Percentiles rank a stretch among this genome's conserved stretches.
These are phyloP conservation scores for Amia ocellicauda DNA, from an alignment of 2,113 vertebrate species.

Conservation along the genomic window DNA sequence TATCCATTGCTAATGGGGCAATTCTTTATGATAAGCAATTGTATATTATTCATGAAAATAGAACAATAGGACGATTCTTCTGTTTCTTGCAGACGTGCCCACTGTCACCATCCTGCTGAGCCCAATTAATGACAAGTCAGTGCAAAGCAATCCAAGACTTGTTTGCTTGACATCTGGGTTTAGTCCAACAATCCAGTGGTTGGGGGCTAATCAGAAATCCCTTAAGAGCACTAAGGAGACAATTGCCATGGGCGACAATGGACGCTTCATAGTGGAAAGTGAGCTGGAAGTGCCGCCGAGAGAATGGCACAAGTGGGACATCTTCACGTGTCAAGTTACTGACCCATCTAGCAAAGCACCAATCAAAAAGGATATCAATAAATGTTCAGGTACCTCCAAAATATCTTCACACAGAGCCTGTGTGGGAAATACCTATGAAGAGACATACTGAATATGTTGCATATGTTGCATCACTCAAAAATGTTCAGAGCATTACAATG, in stretches of 20 bases:
- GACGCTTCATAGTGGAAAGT: slow-evolving; percentile 43
- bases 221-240: not conserved
- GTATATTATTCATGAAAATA: too few species aligned
- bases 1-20: too few species aligned
- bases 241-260: slow-evolving; percentile 36
- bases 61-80: not conserved
- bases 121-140: too few species aligned
- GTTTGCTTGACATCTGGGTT: slow-evolving; percentile 47
- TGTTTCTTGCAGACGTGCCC: slow-evolving; percentile 34
- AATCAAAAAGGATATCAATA: slow-evolving; percentile 21
- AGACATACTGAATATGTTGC: not conserved
- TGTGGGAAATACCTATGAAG: not conserved
- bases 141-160: slow-evolving; percentile 26
- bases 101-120: slow-evolving; percentile 41
- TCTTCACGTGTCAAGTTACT: slow-evolving; percentile 46
- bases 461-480: not conserved
- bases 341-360: not conserved
- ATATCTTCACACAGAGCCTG: not conserved
- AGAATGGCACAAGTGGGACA: slow-evolving; percentile 43
- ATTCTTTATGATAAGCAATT: too few species aligned
- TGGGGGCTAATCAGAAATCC: not conserved
- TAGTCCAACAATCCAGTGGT: slow-evolving; percentile 54
- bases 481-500: too few species aligned
- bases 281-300: slow-evolving; percentile 24
- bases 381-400: slow-evolving; percentile 52